Evolutionary conservation across 2,113 vertebrate species (phyloP).

Genomic region (Tenrec ecaudatus): DNA sequence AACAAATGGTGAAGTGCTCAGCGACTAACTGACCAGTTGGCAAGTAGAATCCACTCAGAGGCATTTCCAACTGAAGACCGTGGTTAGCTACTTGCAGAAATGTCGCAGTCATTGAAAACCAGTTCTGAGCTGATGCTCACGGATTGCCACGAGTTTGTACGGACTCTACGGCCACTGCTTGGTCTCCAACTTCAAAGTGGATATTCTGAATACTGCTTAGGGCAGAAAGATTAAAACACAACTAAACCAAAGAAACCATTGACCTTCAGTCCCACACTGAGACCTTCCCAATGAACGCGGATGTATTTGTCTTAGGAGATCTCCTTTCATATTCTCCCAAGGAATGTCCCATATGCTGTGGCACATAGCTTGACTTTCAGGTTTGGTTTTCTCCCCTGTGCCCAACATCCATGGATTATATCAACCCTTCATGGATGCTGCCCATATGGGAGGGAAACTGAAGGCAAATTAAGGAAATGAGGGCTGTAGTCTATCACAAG

Average conservation of each 20-base stretch:
- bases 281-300: neutral
- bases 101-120: neutral
- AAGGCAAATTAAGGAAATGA: conserved; percentile 36
- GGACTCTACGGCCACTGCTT: neutral
- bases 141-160: neutral
- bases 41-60: neutral
- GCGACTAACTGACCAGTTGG: neutral
- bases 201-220: neutral
- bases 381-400: neutral
- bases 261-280: neutral
- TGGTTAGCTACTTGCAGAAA: neutral
- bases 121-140: neutral
- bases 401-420: neutral
- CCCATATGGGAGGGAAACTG: neutral
- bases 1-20: neutral
- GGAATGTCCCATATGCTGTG: neutral
- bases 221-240: neutral
- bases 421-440: neutral
- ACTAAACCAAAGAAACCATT: neutral
- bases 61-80: neutral
- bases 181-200: neutral
- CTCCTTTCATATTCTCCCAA: neutral
- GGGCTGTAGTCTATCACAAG: conserved; percentile 13
- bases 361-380: neutral
- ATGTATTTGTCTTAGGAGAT: neutral